Conservation (phyloP, 2,113 vertebrate genomes). For the Varanus komodoensis region DNA sequence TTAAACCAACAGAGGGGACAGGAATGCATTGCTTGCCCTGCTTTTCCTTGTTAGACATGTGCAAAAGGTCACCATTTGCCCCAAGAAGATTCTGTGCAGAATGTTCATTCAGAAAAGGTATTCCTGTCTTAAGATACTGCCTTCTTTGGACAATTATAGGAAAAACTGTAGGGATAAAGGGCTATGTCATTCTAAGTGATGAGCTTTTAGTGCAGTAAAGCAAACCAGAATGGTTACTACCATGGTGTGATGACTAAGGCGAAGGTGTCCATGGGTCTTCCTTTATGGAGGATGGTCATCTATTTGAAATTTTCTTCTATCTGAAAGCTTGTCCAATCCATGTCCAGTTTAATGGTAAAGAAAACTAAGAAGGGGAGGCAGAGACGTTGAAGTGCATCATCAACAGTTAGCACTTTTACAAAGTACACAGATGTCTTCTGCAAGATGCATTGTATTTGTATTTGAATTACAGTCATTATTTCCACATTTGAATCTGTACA, state of each 20-base stretch:
- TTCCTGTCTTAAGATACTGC: neutral
- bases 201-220: neutral
- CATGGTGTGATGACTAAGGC: neutral
- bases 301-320: no score
- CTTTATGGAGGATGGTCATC: no score
- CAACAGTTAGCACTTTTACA: no score
- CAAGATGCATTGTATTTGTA: no score
- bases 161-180: neutral
- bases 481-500: no score
- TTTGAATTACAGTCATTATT: neutral
- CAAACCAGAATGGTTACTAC: neutral
- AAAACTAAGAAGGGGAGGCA: no score
- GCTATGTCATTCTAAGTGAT: neutral
- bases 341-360: no score
- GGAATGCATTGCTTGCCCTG: neutral
- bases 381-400: no score
- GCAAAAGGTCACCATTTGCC: neutral
- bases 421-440: no score
- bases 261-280: no score
- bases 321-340: no score
- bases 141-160: neutral
- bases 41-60: neutral
- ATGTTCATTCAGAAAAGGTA: neutral
- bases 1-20: constrained; percentile 24
- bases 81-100: neutral